phyloP scores from a whole-genome alignment of 1,140 invertebrate species.

The Drosophila arawakana region DNA sequence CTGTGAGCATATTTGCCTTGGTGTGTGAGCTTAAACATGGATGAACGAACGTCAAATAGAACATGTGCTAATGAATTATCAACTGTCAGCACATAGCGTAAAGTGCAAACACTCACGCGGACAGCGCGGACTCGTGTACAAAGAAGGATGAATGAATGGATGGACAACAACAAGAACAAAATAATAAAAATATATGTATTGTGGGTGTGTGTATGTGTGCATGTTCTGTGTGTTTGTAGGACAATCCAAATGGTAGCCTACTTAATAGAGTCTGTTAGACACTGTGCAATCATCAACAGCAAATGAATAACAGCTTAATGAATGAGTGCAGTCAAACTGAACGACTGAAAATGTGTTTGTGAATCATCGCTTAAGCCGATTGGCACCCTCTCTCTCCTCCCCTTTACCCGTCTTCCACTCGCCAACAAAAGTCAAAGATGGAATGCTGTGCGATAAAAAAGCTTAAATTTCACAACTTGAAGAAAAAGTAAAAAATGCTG shows the following conservation, averaged over 20 bases:
- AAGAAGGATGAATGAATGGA: conserved; percentile 41
- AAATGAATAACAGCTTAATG: conserved; percentile 53
- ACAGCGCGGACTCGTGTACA: conserved; percentile 42
- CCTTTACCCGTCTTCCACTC: neutral
- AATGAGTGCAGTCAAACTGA: conserved; percentile 30
- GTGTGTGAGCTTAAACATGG: conserved; percentile 60
- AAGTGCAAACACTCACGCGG: conserved; percentile 75
- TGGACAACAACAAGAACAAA: neutral
- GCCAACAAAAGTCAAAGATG: neutral
- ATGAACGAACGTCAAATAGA: conserved; percentile 82
- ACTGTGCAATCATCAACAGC: conserved; percentile 41
- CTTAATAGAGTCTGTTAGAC: conserved; percentile 27
- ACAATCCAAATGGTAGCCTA: conserved; percentile 44
- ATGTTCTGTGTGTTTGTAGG: conserved; percentile 24
- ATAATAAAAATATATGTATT: conserved; percentile 1
- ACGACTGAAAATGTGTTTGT: conserved; percentile 4
- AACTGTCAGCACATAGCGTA: conserved; percentile 72
- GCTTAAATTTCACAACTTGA: neutral
- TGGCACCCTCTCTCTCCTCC: neutral
- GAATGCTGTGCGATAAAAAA: neutral
- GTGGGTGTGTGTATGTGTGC: conserved; percentile 5
- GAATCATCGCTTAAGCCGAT: conserved; percentile 31
- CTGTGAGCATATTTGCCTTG: conserved; percentile 2
- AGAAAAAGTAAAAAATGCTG: neutral
- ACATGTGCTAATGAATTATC: conserved; percentile 81